phyloP scores from a whole-genome alignment of 2,888 invertebrate genomes.

The Ceraclea dissimilis region DNA sequence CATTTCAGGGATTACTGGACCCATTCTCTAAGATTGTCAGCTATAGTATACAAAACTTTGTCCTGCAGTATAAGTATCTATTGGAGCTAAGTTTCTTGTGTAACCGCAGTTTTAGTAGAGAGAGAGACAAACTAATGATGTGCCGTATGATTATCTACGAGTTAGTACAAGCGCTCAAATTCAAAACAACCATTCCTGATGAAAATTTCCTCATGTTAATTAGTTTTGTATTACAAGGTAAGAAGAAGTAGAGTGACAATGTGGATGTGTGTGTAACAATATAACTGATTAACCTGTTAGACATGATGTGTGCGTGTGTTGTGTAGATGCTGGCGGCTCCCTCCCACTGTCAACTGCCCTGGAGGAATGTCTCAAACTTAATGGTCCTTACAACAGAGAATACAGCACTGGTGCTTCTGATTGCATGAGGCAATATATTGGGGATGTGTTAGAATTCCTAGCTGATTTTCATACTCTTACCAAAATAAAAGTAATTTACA shows the following conservation, averaged over 20 bases:
- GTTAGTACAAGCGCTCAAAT: constrained; percentile 89
- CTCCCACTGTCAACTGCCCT: constrained; percentile 69
- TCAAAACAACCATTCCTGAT: constrained; percentile 91
- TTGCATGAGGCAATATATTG: constrained; percentile 85
- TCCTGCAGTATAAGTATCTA: constrained; percentile 68
- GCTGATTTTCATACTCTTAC: constrained; percentile 94
- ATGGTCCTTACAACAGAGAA: constrained; percentile 38
- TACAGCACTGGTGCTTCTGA: constrained; percentile 85
- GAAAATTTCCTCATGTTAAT: constrained; percentile 88
- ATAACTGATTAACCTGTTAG: constrained; percentile 5
- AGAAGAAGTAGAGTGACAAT: no score
- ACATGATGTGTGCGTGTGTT: no score
- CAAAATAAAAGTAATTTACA: constrained; percentile 87
- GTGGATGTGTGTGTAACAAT: no score
- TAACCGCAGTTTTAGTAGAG: constrained; percentile 81
- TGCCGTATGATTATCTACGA: constrained; percentile 90
- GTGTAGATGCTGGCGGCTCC: constrained; percentile 77
- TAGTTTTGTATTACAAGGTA: constrained; percentile 75
- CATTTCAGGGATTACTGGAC: constrained; percentile 71
- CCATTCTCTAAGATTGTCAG: constrained; percentile 93
- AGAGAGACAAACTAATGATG: constrained; percentile 88
- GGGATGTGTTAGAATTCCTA: constrained; percentile 90
- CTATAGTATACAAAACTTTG: constrained; percentile 84
- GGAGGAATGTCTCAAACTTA: constrained; percentile 40
- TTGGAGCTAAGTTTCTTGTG: constrained; percentile 87